phyloP scores from a whole-genome alignment of 2,113 vertebrate species.

The Phaetusa simplex region DNA sequence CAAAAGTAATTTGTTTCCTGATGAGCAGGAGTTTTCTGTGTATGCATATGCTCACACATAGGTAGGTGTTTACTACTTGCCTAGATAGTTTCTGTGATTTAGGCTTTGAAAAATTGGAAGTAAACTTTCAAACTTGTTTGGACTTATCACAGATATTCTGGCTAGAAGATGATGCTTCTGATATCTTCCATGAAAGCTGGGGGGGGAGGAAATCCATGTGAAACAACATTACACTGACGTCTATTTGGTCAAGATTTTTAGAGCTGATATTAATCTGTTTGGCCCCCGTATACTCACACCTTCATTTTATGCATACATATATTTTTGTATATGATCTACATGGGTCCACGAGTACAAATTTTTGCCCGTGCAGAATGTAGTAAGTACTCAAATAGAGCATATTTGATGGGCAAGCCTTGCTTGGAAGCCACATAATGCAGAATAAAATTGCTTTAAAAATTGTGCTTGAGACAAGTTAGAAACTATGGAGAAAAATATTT shows the following conservation, averaged over 20 bases:
- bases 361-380: background rate
- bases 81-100: background rate
- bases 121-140: background rate
- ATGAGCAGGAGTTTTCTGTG: background rate
- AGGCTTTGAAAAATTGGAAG: background rate
- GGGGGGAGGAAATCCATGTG: background rate
- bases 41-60: background rate
- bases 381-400: background rate
- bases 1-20: background rate
- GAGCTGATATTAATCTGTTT: background rate
- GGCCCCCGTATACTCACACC: background rate
- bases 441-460: background rate
- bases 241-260: background rate
- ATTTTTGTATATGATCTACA: background rate
- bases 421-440: background rate
- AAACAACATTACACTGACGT: background rate
- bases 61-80: background rate
- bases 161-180: background rate
- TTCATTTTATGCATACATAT: background rate
- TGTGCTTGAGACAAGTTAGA: background rate
- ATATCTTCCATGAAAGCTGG: background rate
- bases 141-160: background rate
- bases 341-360: background rate
- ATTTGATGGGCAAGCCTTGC: background rate
- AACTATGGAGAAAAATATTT: background rate